Conservation (phyloP, 2,113 vertebrate species). For the Glaucidium brasilianum region DNA sequence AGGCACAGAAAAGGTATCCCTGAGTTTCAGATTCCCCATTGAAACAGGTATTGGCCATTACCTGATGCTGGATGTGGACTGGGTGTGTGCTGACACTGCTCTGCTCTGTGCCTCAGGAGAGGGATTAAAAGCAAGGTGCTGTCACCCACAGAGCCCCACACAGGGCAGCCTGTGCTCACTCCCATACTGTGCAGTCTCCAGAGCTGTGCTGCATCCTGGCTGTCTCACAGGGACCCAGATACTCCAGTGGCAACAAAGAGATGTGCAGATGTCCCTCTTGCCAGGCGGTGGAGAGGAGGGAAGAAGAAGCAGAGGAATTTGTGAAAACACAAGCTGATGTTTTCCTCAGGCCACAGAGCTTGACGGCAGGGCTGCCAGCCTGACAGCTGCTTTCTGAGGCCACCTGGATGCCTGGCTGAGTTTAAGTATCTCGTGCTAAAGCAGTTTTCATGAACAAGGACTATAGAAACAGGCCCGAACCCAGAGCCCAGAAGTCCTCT, state of each 20-base stretch:
- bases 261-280: neutral
- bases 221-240: neutral
- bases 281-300: neutral
- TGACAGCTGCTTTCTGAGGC: neutral
- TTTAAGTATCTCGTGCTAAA: neutral
- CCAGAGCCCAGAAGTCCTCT: neutral
- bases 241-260: neutral
- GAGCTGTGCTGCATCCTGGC: neutral
- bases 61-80: neutral
- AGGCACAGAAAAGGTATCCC: neutral
- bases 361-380: neutral
- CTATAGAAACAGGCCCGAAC: neutral
- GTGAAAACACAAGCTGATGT: neutral
- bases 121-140: neutral
- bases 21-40: neutral
- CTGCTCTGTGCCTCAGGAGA: neutral
- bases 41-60: neutral
- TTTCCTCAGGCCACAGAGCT: neutral
- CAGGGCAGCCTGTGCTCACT: fast-evolving
- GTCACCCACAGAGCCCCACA: neutral
- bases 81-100: fast-evolving
- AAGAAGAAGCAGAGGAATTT: neutral
- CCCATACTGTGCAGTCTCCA: fast-evolving
- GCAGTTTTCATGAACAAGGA: neutral
- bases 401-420: neutral